phyloP scores from a whole-genome alignment of 2,797 vertebrate genomes.

The Clarias pachynema region DNA sequence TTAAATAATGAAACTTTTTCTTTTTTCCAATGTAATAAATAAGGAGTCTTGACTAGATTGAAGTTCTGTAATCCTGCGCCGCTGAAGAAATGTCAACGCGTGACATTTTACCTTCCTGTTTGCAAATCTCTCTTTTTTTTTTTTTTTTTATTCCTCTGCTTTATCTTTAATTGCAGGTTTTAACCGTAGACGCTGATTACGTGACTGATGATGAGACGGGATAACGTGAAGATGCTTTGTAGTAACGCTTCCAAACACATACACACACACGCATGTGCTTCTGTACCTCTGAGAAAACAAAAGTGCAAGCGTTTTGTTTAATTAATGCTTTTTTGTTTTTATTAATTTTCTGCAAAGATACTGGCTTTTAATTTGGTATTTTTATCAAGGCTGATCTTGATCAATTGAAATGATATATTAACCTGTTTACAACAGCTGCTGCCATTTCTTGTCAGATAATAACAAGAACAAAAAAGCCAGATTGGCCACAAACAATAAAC shows the following conservation, averaged over 20 bases:
- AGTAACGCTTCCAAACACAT: background rate
- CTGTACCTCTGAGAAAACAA: background rate
- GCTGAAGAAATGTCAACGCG: constrained; percentile 2
- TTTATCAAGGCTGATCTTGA: too few relatives aligned
- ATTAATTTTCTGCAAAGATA: background rate
- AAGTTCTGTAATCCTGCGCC: background rate
- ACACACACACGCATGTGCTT: background rate
- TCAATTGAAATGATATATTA: background rate
- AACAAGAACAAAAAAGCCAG: background rate
- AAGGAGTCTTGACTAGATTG: background rate
- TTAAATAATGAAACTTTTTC: background rate
- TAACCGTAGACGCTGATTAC: background rate
- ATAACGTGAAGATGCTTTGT: too few relatives aligned
- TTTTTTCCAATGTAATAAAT: background rate
- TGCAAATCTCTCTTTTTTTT: background rate
- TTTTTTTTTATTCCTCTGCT: background rate
- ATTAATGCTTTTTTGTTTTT: too few relatives aligned
- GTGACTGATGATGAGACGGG: background rate
- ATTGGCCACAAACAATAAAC: background rate
- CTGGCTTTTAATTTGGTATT: background rate
- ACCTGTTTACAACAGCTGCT: background rate
- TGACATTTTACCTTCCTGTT: constrained; percentile 24
- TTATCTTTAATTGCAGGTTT: constrained; percentile 1
- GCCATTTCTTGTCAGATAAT: background rate
- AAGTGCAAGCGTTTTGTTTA: too few relatives aligned